Evolutionary conservation across 2,888 invertebrate genomes (phyloP).

Genomic region (Leptogaster cylindrica): DNA sequence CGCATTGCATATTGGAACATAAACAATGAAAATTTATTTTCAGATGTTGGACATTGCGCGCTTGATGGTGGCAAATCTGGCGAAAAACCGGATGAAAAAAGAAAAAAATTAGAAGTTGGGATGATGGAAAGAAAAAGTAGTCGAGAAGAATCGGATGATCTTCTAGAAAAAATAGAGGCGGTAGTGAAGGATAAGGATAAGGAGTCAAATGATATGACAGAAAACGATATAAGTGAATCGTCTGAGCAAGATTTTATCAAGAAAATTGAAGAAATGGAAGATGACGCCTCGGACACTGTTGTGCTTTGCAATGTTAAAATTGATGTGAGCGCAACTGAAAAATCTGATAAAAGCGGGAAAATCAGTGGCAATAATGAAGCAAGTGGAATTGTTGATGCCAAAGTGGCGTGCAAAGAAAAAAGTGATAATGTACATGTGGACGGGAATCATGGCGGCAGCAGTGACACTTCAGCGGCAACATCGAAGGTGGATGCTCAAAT

Average conservation of each 20-base stretch:
- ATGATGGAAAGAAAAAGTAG: too few species aligned
- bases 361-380: too few species aligned
- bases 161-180: constrained; percentile 48
- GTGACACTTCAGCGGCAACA: too few species aligned
- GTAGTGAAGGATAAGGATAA: constrained; percentile 46
- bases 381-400: too few species aligned
- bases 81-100: constrained; percentile 31
- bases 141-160: constrained; percentile 43
- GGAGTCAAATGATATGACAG: constrained; percentile 16
- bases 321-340: neutral
- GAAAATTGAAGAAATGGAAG: constrained; percentile 45
- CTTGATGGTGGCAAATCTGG: neutral
- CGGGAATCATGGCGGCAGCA: too few species aligned
- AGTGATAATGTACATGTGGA: too few species aligned
- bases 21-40: neutral
- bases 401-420: too few species aligned
- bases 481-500: too few species aligned
- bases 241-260: constrained; percentile 49
- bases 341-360: too few species aligned
- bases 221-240: constrained; percentile 45
- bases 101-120: constrained; percentile 5
- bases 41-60: constrained; percentile 15
- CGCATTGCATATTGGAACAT: too few species aligned
- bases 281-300: neutral
- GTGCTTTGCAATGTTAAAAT: too few species aligned